A percentile compares a stretch with the other conserved stretches of the same genome.
Evolutionary conservation across 2,797 vertebrate species (phyloP).

Genomic region (Melanotaenia parkinsoni): DNA sequence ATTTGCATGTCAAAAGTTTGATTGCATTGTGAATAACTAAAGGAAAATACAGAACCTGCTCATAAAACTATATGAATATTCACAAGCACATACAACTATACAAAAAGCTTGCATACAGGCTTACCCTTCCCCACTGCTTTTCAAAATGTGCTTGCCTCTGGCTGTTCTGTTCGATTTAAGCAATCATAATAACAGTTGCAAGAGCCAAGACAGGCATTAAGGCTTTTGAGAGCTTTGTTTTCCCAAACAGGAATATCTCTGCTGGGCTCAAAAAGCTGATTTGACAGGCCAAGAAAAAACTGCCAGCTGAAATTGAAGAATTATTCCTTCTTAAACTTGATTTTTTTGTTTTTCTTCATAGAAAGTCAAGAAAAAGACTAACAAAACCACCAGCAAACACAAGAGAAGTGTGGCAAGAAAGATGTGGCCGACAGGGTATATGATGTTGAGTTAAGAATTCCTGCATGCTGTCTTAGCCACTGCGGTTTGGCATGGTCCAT

Average conservation of each 20-base stretch:
- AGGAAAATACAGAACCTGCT: conserved; percentile 23
- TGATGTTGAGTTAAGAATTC: conserved; percentile 56
- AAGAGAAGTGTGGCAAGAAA: conserved; percentile 30
- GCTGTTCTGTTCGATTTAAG: conserved; percentile 56
- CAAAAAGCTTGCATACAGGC: conserved; percentile 42
- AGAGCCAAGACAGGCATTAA: conserved; percentile 70
- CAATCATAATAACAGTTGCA: conserved; percentile 72
- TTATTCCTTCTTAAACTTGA: conserved; percentile 54
- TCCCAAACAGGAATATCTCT: conserved; percentile 72
- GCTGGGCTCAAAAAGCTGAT: conserved; percentile 59
- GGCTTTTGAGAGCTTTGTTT: conserved; percentile 72
- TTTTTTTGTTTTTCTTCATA: conserved; percentile 29
- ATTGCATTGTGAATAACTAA: neutral
- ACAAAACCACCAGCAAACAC: conserved; percentile 48
- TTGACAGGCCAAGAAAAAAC: conserved; percentile 63
- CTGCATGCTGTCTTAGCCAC: conserved; percentile 45
- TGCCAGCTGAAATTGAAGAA: conserved; percentile 72
- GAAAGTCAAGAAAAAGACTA: conserved; percentile 33
- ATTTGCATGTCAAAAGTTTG: conserved; percentile 12
- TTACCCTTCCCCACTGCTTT: conserved; percentile 40
- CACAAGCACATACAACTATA: conserved; percentile 19
- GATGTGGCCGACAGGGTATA: conserved; percentile 32
- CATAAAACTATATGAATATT: conserved; percentile 17
- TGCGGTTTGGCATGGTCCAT: conserved; percentile 46
- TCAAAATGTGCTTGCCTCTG: conserved; percentile 57